Percentiles rank a stretch among this genome's conserved stretches.
Evolutionary conservation across 1,140 invertebrate species (phyloP).

Genomic region (Proales similis): DNA sequence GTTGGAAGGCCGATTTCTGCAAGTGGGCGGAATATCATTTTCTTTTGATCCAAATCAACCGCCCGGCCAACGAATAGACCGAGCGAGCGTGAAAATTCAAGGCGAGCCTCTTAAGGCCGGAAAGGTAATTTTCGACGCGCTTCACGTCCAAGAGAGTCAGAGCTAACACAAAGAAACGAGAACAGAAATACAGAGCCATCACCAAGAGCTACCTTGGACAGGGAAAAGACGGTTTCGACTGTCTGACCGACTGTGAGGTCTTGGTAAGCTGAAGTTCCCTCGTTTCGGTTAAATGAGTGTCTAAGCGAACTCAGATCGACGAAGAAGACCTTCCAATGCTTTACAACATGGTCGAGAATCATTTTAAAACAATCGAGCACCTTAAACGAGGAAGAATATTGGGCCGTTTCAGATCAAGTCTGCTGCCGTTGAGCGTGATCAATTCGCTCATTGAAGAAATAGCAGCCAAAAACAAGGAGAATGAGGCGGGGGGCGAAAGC

Average conservation of each 20-base stretch:
- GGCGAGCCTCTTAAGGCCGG: conserved; percentile 19
- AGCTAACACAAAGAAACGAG: too few relatives aligned
- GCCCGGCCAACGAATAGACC: conserved; percentile 62
- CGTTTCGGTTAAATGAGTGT: background rate
- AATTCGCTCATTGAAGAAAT: conserved; percentile 15
- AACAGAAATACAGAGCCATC: conserved; percentile 15
- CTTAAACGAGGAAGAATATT: background rate
- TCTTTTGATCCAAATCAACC: conserved; percentile 70
- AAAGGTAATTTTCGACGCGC: too few relatives aligned
- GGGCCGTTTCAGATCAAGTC: conserved; percentile 15
- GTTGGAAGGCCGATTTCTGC: conserved; percentile 71
- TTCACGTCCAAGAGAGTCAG: too few relatives aligned
- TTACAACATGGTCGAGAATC: conserved; percentile 36
- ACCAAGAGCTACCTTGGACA: conserved; percentile 27
- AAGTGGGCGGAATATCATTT: conserved; percentile 69
- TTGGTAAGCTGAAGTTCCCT: conserved; percentile 4
- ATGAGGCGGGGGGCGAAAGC: background rate
- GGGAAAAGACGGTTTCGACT: conserved; percentile 36
- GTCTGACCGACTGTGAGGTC: conserved; percentile 7
- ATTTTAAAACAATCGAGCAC: conserved; percentile 8
- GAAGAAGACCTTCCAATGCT: conserved; percentile 31
- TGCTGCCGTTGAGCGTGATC: conserved; percentile 1
- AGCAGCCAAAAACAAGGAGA: background rate
- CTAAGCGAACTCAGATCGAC: conserved; percentile 4
- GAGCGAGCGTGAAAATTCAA: conserved; percentile 20